Evolutionary conservation across 2,113 vertebrate species (phyloP).

Genomic region (Potamarius usumacintae): DNA sequence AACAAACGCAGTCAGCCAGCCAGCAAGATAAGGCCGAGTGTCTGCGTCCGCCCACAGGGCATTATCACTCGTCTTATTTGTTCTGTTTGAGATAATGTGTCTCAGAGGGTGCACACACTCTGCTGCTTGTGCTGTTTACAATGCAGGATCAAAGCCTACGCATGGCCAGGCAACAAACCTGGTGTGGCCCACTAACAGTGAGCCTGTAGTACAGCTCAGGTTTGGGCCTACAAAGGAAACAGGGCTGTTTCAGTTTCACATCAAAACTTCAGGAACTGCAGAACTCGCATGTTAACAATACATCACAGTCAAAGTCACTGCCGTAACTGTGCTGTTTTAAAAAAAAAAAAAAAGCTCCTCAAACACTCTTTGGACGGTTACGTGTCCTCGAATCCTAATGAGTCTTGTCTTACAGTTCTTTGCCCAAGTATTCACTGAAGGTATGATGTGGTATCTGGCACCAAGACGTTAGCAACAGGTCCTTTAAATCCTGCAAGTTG

Average conservation of each 20-base stretch:
- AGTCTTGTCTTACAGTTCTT: neutral
- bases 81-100: constrained; percentile 71
- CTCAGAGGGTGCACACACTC: constrained; percentile 60
- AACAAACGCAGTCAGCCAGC: constrained; percentile 65
- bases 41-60: constrained; percentile 75
- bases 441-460: too few species aligned
- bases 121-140: constrained; percentile 67
- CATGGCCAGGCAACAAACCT: constrained; percentile 71
- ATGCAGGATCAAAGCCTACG: constrained; percentile 78
- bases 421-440: too few species aligned
- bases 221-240: constrained; percentile 29
- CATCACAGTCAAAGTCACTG: neutral
- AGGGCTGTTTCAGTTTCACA: constrained; percentile 35
- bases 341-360: neutral
- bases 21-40: constrained; percentile 72
- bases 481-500: too few species aligned
- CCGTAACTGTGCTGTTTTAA: neutral
- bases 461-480: too few species aligned
- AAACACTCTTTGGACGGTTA: neutral
- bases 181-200: constrained; percentile 69
- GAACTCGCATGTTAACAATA: constrained; percentile 43
- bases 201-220: constrained; percentile 24
- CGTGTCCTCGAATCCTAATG: neutral
- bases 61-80: constrained; percentile 79
- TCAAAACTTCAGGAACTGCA: constrained; percentile 62